A percentile compares a stretch with the other conserved stretches of the same genome.
Conservation (phyloP, 2,113 vertebrate species). For the Aramus guarauna region DNA sequence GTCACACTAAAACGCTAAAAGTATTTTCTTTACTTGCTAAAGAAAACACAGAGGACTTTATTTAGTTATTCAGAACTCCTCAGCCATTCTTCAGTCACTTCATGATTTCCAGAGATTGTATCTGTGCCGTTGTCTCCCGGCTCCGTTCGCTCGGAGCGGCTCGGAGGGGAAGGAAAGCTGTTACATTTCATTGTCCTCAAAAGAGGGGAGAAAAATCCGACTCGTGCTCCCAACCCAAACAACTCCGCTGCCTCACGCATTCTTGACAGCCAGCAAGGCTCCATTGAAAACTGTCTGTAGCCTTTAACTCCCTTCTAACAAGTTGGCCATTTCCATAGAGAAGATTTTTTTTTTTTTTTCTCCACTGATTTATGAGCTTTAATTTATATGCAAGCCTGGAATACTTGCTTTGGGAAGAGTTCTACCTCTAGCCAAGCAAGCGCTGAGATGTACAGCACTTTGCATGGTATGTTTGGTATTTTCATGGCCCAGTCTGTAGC, state of each 20-base stretch:
- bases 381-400: conserved; percentile 44
- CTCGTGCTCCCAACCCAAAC: conserved; percentile 47
- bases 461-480: background rate
- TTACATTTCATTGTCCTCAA: conserved; percentile 62
- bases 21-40: conserved; percentile 78
- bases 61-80: conserved; percentile 68
- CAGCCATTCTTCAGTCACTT: conserved; percentile 53
- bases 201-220: conserved; percentile 29
- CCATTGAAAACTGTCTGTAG: background rate
- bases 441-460: background rate
- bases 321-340: background rate
- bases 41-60: conserved; percentile 69
- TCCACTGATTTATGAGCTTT: conserved; percentile 43
- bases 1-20: conserved; percentile 72
- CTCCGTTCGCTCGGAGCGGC: background rate
- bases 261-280: conserved; percentile 52
- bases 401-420: conserved; percentile 46
- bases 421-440: background rate
- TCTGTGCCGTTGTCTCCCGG: conserved; percentile 48
- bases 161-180: conserved; percentile 34
- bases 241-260: background rate
- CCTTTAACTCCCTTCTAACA: conserved; percentile 36
- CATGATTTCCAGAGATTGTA: conserved; percentile 67
- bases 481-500: background rate
- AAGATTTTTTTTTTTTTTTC: conserved; percentile 33